These are phyloP conservation scores for Parauchenoglanis ngamensis DNA, from an alignment of 2,797 vertebrate species.

Conservation along the genomic window DNA sequence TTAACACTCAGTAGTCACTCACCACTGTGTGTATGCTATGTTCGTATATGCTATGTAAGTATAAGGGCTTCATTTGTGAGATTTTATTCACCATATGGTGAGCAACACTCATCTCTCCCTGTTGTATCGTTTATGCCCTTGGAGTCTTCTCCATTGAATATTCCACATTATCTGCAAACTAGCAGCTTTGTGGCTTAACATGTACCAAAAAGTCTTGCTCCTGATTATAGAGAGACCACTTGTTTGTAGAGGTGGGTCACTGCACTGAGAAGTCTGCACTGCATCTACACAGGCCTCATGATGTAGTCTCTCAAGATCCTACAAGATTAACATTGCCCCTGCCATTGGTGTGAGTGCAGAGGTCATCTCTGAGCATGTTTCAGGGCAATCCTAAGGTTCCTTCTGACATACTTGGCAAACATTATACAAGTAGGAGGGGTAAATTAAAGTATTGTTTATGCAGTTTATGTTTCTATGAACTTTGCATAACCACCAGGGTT, in stretches of 20 bases:
- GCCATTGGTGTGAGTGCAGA: background rate
- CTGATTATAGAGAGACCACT: background rate
- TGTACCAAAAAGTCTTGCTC: background rate
- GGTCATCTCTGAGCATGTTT: background rate
- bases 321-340: background rate
- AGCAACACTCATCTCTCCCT: background rate
- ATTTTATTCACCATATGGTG: constrained; percentile 11
- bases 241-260: background rate
- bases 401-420: background rate
- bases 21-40: background rate
- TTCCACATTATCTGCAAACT: background rate
- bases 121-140: constrained; percentile 1
- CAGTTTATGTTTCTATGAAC: background rate
- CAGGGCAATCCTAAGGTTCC: background rate
- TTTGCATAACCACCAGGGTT: background rate
- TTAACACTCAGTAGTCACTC: background rate
- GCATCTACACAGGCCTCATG: background rate
- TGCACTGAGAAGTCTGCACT: background rate
- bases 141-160: constrained; percentile 2
- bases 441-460: background rate
- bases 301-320: background rate
- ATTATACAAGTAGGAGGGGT: background rate
- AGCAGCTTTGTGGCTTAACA: background rate
- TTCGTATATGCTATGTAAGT: background rate
- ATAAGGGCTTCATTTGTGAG: background rate